Conservation (phyloP, 1,140 invertebrate species). For the Drosophila leontia region DNA sequence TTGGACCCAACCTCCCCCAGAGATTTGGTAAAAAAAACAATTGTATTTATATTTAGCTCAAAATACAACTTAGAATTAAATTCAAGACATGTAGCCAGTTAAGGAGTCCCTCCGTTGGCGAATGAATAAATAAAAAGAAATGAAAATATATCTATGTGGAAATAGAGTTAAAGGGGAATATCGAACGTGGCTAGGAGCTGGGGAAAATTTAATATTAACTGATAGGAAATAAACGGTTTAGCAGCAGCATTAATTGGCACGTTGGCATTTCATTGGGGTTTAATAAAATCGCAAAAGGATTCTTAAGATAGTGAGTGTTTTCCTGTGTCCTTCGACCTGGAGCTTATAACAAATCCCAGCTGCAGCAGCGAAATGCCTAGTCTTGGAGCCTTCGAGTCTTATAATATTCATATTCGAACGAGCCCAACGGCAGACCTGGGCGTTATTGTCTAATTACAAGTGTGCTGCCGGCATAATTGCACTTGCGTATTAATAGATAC, state of each 20-base stretch:
- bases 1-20: no score
- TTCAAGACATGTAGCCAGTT: no score
- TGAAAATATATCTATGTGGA: background rate
- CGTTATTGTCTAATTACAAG: constrained; percentile 65
- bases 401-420: constrained; percentile 48
- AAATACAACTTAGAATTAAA: no score
- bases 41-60: no score
- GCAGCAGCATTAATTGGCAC: constrained; percentile 44
- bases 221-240: constrained; percentile 47
- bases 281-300: constrained; percentile 18
- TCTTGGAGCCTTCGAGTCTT: constrained; percentile 17
- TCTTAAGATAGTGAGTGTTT: background rate
- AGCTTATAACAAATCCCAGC: constrained; percentile 27
- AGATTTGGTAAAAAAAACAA: no score
- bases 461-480: constrained; percentile 67
- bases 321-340: constrained; percentile 10
- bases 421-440: background rate
- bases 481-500: constrained; percentile 73
- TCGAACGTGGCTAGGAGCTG: constrained; percentile 6
- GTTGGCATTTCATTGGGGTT: constrained; percentile 6
- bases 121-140: no score
- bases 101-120: no score
- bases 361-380: constrained; percentile 16
- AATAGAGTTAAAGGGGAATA: constrained; percentile 37
- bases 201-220: constrained; percentile 39